Percentiles rank a stretch among this genome's conserved stretches.
phyloP scores from a whole-genome alignment of 2,113 vertebrate genomes.

The Baryphthengus martii region DNA sequence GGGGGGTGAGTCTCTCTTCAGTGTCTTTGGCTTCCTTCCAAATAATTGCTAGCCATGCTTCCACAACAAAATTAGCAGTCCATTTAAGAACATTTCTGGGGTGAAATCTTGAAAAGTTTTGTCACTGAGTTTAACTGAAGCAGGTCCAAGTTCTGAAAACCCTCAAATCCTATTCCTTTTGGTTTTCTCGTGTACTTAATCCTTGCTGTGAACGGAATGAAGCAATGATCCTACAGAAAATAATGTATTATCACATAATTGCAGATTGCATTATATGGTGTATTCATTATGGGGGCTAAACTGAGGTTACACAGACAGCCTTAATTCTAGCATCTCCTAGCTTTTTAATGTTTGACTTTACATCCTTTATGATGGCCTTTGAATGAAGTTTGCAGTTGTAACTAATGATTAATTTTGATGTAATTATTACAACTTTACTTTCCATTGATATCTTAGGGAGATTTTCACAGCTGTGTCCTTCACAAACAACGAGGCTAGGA shows the following conservation, averaged over 20 bases:
- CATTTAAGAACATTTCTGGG: accelerated
- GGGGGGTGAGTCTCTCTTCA: accelerated
- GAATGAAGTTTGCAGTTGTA: background rate
- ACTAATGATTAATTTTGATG: background rate
- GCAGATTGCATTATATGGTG: background rate
- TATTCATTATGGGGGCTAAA: background rate
- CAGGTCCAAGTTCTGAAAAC: background rate
- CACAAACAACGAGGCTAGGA: background rate
- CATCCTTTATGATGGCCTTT: background rate
- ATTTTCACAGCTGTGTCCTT: background rate
- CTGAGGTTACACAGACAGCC: background rate
- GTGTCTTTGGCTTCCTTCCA: background rate
- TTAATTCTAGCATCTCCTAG: background rate
- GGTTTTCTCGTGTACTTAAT: background rate
- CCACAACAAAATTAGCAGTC: background rate
- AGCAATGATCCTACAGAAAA: conserved; percentile 26
- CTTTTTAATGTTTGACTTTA: background rate
- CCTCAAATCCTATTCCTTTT: background rate
- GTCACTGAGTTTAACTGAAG: background rate
- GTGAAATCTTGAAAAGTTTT: background rate
- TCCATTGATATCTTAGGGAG: background rate
- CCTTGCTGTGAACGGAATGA: background rate
- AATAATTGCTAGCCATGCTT: background rate
- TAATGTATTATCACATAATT: background rate
- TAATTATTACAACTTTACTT: background rate